Base-by-base conservation (phyloP, 2,797 vertebrate species). In the Paramormyrops hopkinsi region DNA sequence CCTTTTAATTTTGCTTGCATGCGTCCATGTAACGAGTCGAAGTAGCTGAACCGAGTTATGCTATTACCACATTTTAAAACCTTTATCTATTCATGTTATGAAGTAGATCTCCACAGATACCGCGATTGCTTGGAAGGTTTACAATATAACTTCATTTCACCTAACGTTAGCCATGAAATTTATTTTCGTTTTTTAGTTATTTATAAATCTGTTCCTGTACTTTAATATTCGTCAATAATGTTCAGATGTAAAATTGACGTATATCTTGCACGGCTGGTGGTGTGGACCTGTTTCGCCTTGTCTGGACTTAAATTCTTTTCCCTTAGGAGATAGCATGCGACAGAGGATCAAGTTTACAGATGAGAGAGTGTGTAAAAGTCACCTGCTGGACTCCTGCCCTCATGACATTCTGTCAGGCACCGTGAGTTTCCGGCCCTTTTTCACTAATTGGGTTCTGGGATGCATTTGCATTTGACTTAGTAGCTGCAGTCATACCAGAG, bases 381-480 rank as follows among this genome's bases (percentile, higher is more conserved):
- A 99, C 91, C 97, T 99, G 86, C 96, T 99, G 94, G 98, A 98
- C 94, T 99, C 98, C 88, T 99, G 99, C 93, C 99, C 99, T 89
- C 98, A 99, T 48, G 98, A 99, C 93, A 99, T 99, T 90, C 96
- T 99, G 90, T 98, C 98, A 91, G 99, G 99, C 96, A 99, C 99
- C 37, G 99, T 99, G 95, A 91, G 98, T 97, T 94, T 62, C 50
- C 19, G 0, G 25, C 29, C 17, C 54, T 22, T 54, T 29, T 25
- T 51, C 79, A 33, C 76, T 48, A 73, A 73, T 19, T 73, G 22
- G 25, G 50, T 29, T 87, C 1, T 14, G 37, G 17, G 53, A 14
- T 6, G 19, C 29, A n/a, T 41, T 87, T 46, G 41, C 19, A 46
- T 82, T 82, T 9, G 53, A 87, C 29, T 17, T 51, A 41, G 41